Base-by-base conservation (phyloP, 1,140 invertebrate species). In the Kradibia gibbosae region DNA sequence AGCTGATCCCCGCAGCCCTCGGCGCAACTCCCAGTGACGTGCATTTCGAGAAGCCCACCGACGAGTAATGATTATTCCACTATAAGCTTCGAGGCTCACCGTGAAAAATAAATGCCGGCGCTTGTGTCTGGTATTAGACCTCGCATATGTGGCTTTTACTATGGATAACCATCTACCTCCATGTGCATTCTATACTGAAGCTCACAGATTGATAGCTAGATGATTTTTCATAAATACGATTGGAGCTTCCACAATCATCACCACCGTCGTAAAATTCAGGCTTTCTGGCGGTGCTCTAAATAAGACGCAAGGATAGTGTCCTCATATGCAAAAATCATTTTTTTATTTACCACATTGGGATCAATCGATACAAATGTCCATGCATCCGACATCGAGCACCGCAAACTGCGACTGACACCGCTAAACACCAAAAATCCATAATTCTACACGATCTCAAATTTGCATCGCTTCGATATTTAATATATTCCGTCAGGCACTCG, bases 131-230 rank as follows among this genome's bases (percentile, higher is more conserved):
- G n/a, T n/a, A n/a, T n/a, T n/a, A n/a, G n/a, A n/a, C n/a, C n/a
- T n/a, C n/a, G n/a, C n/a, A n/a, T n/a, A n/a, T n/a, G n/a, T n/a
- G n/a, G n/a, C n/a, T n/a, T n/a, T n/a, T n/a, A n/a, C n/a, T n/a
- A n/a, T n/a, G 25, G 11, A 45, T 45, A 25, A 4, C 5, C 20
- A 42, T 45, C 8, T 42, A n/a, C 0, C 25, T 42, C n/a, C n/a
- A n/a, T n/a, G 8, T 45, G 39, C 25, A 25, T 71, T 71, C 36
- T 71, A 8, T 22, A 45, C 39, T 25, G 8, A 31, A 65, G 20
- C 48, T 45, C 48, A 31, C 39, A 48, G 39, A 60, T 77, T 39
- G 39, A 71, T 71, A 71, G 34, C 45, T 71, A 5, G 36, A 71
- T n/a, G 31, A 22, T 10, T 25, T 62, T 77, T 77, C 36, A 3